Conservation (phyloP, 2,113 vertebrate species). For the Axis porcinus region DNA sequence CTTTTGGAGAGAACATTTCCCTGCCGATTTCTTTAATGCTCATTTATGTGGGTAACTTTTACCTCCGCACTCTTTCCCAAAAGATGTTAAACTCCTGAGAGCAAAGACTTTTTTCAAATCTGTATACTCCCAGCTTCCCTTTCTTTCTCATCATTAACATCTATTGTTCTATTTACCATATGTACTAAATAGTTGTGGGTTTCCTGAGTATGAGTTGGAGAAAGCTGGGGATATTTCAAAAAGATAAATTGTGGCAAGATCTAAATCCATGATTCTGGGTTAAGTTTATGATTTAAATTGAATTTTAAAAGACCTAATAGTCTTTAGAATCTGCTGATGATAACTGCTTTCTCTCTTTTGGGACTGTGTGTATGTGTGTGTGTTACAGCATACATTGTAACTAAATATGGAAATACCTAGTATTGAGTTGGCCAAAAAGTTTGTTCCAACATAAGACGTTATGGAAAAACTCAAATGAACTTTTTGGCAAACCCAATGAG, state of each 20-base stretch:
- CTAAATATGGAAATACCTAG: neutral
- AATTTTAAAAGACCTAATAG: neutral
- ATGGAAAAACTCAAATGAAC: neutral
- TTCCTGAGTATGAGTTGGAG: neutral
- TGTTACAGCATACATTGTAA: neutral
- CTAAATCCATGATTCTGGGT: neutral
- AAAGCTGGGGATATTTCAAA: neutral
- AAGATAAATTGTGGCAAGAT: neutral
- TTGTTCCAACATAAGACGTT: neutral
- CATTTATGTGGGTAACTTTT: neutral
- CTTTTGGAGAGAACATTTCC: neutral
- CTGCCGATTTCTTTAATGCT: neutral
- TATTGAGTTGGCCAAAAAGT: neutral
- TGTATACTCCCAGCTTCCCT: neutral
- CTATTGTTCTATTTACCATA: neutral
- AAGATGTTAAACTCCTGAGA: neutral
- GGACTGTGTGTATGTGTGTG: rapidly evolving
- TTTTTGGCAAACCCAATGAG: neutral
- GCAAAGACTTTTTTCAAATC: neutral
- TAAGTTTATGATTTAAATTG: neutral
- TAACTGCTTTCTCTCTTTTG: neutral
- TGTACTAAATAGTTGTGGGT: neutral
- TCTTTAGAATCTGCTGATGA: neutral
- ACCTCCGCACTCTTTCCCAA: neutral
- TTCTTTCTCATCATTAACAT: neutral